Evolutionary conservation across 1,140 invertebrate species (phyloP), one percentile per base, ranked within the genome.

Genomic region (Sarcophaga peregrina): DNA sequence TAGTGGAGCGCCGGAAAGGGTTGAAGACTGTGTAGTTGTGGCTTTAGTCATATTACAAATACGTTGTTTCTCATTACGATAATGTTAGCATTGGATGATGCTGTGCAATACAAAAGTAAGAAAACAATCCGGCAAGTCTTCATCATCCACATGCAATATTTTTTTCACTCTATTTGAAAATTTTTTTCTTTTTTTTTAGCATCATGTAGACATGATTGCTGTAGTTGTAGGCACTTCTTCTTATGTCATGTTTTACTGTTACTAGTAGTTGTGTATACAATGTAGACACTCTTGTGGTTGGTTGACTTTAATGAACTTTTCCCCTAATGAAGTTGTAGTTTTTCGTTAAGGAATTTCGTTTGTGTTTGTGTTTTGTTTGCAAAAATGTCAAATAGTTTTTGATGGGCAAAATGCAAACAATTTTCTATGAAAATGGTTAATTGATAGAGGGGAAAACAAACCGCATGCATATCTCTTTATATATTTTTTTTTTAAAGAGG

Each of bases 251-350:
- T 37, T 37, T 37, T 4, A 37, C 25, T 37, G 25, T 37, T 37
- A 37, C 25, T 37, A 37, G 25, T 37, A 2, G 25, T n/a, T 37
- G 25, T 37, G 25, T 37, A 37, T 4, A 37, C 25, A 37, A 37
- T 37, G 25, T 37, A 37, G 25, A 37, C 25, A 37, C 25, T 68
- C 62, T 68, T 68, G 62, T 68, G 8, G n/a, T 25, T 68, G 62
- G n/a, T 68, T 37, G 10, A 68, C 62, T 68, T 68, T 68, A 68
- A 68, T 68, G 62, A 68, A 68, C 62, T 68, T 68, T 68, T 68
- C 20, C 13, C 17, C 17, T 68, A 68, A 68, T 68, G 62, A 68
- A 68, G 62, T 68, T 68, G 62, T 25, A 68, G 17, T 68, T 68
- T 37, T 68, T 68, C 54, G 62, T 68, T 20, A 68, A 68, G 62